Evolutionary conservation across 2,888 invertebrate species (phyloP).

Genomic region (Drosophila flavopinicola): DNA sequence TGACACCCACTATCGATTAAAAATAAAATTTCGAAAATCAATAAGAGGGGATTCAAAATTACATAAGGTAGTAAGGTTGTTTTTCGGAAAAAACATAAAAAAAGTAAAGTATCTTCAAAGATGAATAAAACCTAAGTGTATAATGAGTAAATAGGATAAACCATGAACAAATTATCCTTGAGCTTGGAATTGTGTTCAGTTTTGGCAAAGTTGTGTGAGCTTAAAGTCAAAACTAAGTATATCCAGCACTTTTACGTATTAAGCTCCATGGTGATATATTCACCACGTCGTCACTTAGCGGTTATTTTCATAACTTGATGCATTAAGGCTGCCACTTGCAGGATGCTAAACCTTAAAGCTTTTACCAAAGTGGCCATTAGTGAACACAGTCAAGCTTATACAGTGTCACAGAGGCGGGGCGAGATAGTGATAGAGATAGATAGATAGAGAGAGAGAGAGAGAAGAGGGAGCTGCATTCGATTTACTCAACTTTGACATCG

Average conservation of each 20-base stretch:
- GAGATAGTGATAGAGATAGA: background rate
- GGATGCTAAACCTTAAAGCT: slow-evolving; percentile 23
- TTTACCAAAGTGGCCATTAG: slow-evolving; percentile 31
- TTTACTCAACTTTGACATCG: slow-evolving; percentile 21
- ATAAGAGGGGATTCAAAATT: no score
- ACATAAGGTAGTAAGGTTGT: no score
- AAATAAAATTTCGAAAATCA: no score
- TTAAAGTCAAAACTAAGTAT: no score
- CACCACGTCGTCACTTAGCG: background rate
- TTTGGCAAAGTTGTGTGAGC: no score
- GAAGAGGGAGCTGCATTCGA: slow-evolving; percentile 2
- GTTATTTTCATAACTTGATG: slow-evolving; percentile 13
- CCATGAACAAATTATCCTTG: background rate
- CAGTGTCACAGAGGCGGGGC: slow-evolving; percentile 10
- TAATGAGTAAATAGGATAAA: no score
- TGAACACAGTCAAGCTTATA: slow-evolving; percentile 14
- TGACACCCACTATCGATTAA: no score
- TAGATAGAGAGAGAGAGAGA: background rate
- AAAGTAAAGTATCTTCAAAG: no score
- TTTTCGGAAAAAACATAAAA: no score
- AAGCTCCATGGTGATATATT: background rate
- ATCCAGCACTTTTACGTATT: no score
- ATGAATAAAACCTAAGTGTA: no score
- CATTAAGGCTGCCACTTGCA: slow-evolving; percentile 17
- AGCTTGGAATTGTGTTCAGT: no score